phyloP scores from a whole-genome alignment of 2,888 invertebrate species.

The Campoplex nolae region DNA sequence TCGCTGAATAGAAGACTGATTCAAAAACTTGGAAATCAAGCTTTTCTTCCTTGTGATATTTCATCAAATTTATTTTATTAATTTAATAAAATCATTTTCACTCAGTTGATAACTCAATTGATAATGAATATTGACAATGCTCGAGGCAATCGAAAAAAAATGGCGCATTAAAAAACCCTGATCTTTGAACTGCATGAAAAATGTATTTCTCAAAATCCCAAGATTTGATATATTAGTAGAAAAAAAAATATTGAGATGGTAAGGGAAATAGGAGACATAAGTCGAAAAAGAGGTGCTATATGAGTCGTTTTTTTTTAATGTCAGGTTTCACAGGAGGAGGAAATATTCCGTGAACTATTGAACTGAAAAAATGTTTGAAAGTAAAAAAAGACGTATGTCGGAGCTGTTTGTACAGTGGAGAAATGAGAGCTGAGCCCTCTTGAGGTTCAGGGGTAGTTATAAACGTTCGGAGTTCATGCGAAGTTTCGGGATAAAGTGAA shows the following conservation, averaged over 20 bases:
- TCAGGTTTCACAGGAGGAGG: background rate
- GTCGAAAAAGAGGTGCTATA: background rate
- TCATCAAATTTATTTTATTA: too few species aligned
- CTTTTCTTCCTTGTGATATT: too few species aligned
- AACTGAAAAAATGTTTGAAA: slow-evolving; percentile 1
- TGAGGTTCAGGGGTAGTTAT: background rate
- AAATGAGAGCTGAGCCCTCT: background rate
- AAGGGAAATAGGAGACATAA: background rate
- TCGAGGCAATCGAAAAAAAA: background rate
- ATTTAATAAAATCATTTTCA: too few species aligned
- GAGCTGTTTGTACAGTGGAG: background rate
- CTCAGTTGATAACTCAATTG: background rate
- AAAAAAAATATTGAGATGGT: background rate
- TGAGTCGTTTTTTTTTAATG: too few species aligned
- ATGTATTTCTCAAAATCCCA: background rate
- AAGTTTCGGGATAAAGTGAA: slow-evolving; percentile 11
- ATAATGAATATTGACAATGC: background rate
- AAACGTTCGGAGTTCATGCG: background rate
- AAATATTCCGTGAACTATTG: slow-evolving; percentile 25
- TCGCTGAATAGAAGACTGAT: too few species aligned
- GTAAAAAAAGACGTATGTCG: background rate
- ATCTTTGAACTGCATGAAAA: background rate
- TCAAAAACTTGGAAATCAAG: too few species aligned
- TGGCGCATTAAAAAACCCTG: background rate
- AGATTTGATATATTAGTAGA: background rate